Evolutionary conservation across 1,140 invertebrate genomes (phyloP), one percentile per base, ranked within the genome.

Genomic region (Lethocerus indicus): DNA sequence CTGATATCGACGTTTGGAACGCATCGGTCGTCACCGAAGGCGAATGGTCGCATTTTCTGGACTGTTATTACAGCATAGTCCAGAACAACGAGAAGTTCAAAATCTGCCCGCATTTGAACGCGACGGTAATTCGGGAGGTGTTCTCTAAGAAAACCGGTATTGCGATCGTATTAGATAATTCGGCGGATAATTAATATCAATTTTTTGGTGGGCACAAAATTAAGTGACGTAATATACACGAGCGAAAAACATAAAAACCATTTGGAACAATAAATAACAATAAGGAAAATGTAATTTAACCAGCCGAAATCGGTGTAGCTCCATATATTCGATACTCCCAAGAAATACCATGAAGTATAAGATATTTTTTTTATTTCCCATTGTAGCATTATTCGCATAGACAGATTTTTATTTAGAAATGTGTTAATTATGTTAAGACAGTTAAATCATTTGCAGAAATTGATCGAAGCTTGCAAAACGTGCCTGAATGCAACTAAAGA

Each of bases 11-110:
- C 65, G 73, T 74, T 24, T 75, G 78, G n/a, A 65, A 71, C 32
- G 63, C 65, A 54, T 70, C 74, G 43, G 71, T 72, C 55, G 66
- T 86, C 16, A 84, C 79, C 79, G 76, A 81, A 51, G 77, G 83
- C 54, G 82, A 90, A 61, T 91, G 87, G 87, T 82, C 88, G 54
- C 76, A 83, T 57, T 87, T 90, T 58, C 72, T 91, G 12, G 75
- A 74, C 1, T 75, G 81, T 64, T 84, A 79, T 64, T 80, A 84
- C 62, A 66, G 73, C 24, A 60, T 85, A 25, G 73, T 78, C 45
- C 80, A 85, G 60, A 70, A 79, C 55, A 71, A 73, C 51, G 68
- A 63, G 0, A 64, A 67, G 32, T 72, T 73, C 64, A 58, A 65
- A 20, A 61, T 66, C 58, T 51, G 59, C 14, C 56, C 54, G 25